Evolutionary conservation across 2,888 invertebrate genomes (phyloP).

Genomic region (Drosophila melanosoma): DNA sequence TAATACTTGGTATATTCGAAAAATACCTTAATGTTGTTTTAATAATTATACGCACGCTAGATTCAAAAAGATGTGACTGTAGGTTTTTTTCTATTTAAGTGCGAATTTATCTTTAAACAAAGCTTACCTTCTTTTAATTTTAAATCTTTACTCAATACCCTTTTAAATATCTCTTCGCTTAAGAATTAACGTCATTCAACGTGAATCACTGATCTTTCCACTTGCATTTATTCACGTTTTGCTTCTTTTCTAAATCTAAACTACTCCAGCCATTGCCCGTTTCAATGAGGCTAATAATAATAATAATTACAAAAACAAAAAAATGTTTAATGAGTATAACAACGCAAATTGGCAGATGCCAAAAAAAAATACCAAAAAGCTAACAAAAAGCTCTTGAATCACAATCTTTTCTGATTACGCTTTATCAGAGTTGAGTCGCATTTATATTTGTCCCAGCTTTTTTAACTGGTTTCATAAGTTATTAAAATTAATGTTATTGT

Average conservation of each 20-base stretch:
- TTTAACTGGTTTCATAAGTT: slow-evolving; percentile 38
- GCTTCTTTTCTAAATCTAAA: background rate
- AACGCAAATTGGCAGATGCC: slow-evolving; percentile 15
- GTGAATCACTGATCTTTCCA: no score
- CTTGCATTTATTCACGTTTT: background rate
- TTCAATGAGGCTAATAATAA: slow-evolving; percentile 26
- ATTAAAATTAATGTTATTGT: background rate
- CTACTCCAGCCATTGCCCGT: slow-evolving; percentile 10
- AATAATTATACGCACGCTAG: background rate
- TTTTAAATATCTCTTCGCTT: background rate
- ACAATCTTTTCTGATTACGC: slow-evolving; percentile 18
- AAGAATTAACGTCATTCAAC: background rate
- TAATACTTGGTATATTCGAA: background rate
- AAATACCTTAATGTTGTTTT: background rate
- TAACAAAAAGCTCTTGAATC: slow-evolving; percentile 52
- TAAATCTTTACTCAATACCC: background rate
- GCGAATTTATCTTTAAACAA: no score
- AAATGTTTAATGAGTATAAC: slow-evolving; percentile 19
- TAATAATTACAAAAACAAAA: slow-evolving; percentile 7
- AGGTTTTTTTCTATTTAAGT: background rate
- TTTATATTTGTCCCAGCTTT: slow-evolving; percentile 23
- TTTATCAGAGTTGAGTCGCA: slow-evolving; percentile 27
- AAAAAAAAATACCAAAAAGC: slow-evolving; percentile 34
- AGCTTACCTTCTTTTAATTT: background rate
- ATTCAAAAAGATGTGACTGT: background rate